Base-by-base conservation (phyloP, 2,113 vertebrate genomes). In the Tachysurus fulvidraco region DNA sequence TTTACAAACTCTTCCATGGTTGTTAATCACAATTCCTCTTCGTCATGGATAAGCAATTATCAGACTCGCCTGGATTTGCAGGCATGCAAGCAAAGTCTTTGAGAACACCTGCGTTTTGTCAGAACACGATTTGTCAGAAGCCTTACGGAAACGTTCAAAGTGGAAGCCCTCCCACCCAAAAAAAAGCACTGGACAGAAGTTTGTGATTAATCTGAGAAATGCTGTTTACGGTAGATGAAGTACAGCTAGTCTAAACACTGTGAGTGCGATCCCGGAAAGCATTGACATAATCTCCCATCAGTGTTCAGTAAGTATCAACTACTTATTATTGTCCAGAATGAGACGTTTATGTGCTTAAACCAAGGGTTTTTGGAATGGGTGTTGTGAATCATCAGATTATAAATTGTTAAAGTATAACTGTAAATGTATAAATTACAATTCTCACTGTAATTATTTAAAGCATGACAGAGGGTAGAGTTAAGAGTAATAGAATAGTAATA, bases 91-190 rank as follows among this genome's bases (percentile, higher is more conserved):
- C 23, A 52, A 30, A 71, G 23, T 69, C n/a, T 41, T 11, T 12
- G 23, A 13, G 19, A 83, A 16, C n/a, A 73, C 50, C 54, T 44
- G 83, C 3, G 54, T 84, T 59, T 41, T 44, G 30, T 84, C 83
- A 44, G 73, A 12, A 55, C 65, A 65, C 81, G 60, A 62, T 74
- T 74, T 57, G 54, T 71, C 83, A 84, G 67, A 84, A 60, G 30
- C 28, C 30, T 84, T 41, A 74, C 41, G 30, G 69, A 84, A 84
- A 46, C 23, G 41, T 36, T 73, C 23, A 73, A 36, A 44, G 19
- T 46, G 30, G 67, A 69, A 69, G 30, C 30, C 17, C 16, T 5
- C 2, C 5, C n/a, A n/a, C n/a, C n/a, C n/a, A n/a, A 67, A 71
- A 41, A 19, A 44, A 71, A 41, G 17, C 67, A 1, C 36, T n/a